Evolutionary conservation across 2,797 vertebrate species (phyloP), one percentile per base, ranked within the genome.

Genomic region (Scomberomorus guttatus): DNA sequence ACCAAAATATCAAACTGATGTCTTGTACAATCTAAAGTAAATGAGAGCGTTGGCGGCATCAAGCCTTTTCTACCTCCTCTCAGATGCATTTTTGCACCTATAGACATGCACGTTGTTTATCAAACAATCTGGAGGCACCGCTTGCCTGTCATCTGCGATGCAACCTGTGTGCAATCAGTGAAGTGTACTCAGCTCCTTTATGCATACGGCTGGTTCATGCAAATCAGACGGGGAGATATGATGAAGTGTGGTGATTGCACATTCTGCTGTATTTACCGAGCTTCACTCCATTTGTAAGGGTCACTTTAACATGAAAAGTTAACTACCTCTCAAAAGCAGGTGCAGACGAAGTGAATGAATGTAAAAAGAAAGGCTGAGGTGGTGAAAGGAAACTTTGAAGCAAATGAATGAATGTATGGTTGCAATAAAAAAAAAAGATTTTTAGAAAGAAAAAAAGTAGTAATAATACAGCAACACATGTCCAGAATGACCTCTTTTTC

Each of bases 171-270:
- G 42, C 75, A 70, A 63, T 64, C 42, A 73, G 34, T 32, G 8
- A 57, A 32, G 70, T 58, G 46, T 29, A 22, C 59, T 72, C 55
- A n/a, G 29, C 25, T 71, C 39, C 55, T 75, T 60, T 22, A 72
- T 77, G 25, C 34, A 51, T 18, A 44, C 0, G 8, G 20, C 50
- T 56, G 11, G 44, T 58, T 74, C 24, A 18, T 60, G 72, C 61
- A 44, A 69, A 77, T 63, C 55, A 74, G 52, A 50, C 3, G 34
- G 12, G 34, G 52, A 68, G 10, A 9, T 55, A 37, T 18, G 59
- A 81, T 68, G 25, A 63, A 76, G 25, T 37, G 55, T 32, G n/a
- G 60, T 46, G 72, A 71, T n/a, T 42, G 29, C 22, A 66, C 46
- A 22, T 48, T 39, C 44, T 75, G 54, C 44, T 55, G 32, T 67